Conservation (phyloP, 2,797 vertebrate species). For the Loris lydekkerianus region DNA sequence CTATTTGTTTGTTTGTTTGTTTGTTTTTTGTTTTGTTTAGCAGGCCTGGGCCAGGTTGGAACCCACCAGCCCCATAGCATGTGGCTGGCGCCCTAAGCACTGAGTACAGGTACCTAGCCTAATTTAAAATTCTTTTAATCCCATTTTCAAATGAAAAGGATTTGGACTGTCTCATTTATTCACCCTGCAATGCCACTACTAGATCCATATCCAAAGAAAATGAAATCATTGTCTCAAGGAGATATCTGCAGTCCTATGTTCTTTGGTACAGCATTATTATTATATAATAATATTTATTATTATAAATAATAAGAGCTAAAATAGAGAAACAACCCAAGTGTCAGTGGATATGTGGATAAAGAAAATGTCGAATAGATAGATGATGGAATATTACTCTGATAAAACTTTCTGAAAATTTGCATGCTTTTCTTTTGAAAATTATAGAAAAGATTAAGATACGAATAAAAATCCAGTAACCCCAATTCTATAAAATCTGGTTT, state of each 20-base stretch:
- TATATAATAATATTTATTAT: too few species aligned
- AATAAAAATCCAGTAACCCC: not conserved
- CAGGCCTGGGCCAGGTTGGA: too few species aligned
- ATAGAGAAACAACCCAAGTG: not conserved
- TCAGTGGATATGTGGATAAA: not conserved
- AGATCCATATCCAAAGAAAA: not conserved
- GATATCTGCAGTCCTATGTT: not conserved
- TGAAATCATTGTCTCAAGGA: not conserved
- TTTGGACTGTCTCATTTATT: not conserved
- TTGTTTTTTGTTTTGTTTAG: too few species aligned
- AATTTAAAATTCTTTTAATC: not conserved
- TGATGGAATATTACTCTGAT: not conserved
- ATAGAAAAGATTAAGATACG: not conserved
- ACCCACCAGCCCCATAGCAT: too few species aligned
- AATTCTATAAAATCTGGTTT: not conserved
- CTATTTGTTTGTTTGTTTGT: too few species aligned
- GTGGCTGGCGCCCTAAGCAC: too few species aligned
- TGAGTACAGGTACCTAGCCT: too few species aligned
- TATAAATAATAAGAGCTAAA: not conserved
- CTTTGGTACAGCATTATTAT: not conserved
- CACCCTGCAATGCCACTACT: not conserved
- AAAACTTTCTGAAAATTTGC: constrained; percentile 39
- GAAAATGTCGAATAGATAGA: not conserved
- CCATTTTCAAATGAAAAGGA: not conserved
- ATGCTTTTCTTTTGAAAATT: constrained; percentile 1